Conservation (phyloP, 2,888 invertebrate genomes). For the Sarcophaga caerulescens region DNA sequence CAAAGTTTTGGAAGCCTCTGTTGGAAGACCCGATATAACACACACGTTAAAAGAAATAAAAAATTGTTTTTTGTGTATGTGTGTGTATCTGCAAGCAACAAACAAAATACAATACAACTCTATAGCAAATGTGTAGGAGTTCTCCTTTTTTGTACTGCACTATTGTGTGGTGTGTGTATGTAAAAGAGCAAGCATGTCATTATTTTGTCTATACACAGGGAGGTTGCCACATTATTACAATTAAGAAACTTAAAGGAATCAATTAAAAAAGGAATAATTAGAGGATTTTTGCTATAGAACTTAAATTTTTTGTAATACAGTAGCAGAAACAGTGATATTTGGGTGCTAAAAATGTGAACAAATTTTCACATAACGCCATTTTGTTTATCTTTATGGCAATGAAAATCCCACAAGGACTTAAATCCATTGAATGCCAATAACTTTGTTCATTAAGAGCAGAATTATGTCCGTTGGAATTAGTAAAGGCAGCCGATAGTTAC, state of each 20-base stretch:
- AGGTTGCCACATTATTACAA: not conserved
- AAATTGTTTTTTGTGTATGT: not conserved
- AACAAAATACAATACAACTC: not conserved
- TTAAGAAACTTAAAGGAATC: not conserved
- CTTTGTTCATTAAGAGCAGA: no score
- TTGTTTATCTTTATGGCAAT: no score
- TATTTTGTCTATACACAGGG: not conserved
- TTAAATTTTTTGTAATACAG: no score
- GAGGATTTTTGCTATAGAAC: no score
- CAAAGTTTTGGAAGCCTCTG: no score
- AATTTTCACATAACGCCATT: no score
- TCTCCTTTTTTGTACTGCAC: not conserved
- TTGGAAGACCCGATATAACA: not conserved
- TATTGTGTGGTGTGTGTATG: not conserved
- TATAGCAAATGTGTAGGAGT: not conserved
- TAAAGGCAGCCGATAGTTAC: no score
- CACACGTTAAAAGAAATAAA: not conserved
- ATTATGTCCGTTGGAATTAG: no score
- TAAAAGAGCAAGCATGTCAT: not conserved
- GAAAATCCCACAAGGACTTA: no score
- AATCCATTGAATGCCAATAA: no score
- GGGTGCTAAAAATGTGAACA: no score
- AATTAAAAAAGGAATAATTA: not conserved
- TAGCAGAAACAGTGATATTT: no score
- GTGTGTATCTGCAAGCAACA: not conserved